These are phyloP conservation scores for Bombus fervidus DNA, from an alignment of 1,140 invertebrate genomes.

Conservation along the genomic window DNA sequence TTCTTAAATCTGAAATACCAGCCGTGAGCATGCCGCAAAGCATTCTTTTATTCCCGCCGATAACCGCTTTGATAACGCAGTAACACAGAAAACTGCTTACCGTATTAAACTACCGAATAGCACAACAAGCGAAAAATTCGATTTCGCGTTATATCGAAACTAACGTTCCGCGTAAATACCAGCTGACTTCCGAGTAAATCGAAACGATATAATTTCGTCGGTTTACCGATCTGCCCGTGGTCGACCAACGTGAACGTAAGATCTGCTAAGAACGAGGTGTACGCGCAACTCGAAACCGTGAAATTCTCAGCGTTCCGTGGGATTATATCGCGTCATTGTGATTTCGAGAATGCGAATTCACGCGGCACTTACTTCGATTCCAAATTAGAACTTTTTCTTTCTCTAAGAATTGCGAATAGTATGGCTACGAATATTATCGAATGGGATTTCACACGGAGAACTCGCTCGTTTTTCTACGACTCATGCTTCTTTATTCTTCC, in stretches of 20 bases:
- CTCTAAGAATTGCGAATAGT: neutral
- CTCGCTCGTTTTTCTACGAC: neutral
- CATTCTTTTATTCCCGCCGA: neutral
- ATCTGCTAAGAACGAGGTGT: neutral
- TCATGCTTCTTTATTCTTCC: neutral
- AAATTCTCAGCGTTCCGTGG: neutral
- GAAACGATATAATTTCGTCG: neutral
- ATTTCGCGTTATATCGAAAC: neutral
- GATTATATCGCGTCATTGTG: neutral
- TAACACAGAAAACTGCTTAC: neutral
- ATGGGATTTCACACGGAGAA: neutral
- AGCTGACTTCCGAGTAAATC: neutral
- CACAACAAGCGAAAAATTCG: neutral
- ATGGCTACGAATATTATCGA: neutral
- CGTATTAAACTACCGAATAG: neutral
- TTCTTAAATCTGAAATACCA: neutral
- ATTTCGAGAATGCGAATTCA: neutral
- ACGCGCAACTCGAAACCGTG: neutral
- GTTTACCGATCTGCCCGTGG: neutral
- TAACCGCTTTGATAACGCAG: neutral
- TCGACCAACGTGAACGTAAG: neutral
- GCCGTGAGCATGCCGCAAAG: neutral
- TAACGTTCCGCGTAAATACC: neutral
- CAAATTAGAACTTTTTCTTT: neutral
- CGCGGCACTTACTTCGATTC: neutral